phyloP scores from a whole-genome alignment of 2,113 vertebrate species.

The Fukomys damarensis region DNA sequence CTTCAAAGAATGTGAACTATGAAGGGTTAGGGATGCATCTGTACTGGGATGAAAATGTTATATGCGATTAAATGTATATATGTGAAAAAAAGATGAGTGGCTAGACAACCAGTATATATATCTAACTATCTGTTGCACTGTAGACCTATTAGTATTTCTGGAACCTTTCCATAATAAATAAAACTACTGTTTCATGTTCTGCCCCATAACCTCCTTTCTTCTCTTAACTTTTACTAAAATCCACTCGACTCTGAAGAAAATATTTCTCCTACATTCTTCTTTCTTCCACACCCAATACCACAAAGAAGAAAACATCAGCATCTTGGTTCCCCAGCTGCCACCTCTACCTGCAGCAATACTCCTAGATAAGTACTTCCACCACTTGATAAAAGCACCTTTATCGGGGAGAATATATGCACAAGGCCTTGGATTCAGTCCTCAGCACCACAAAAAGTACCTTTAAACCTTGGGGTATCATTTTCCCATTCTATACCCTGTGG shows the following conservation, averaged over 20 bases:
- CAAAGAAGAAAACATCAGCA: neutral
- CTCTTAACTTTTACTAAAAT: constrained; percentile 14
- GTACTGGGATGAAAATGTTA: neutral
- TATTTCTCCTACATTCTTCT: neutral
- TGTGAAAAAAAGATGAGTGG: neutral
- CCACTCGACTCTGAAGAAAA: neutral
- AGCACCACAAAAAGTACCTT: neutral
- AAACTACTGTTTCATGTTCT: neutral
- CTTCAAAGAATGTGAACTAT: neutral
- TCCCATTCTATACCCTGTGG: neutral
- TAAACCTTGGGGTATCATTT: neutral
- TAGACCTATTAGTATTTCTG: neutral
- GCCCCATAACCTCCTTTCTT: neutral
- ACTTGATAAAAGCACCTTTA: neutral
- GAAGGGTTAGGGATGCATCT: neutral
- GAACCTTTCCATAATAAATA: neutral
- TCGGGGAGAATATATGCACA: no score
- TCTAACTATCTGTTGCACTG: neutral
- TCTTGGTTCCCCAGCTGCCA: neutral
- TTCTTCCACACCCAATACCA: neutral
- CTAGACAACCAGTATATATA: neutral
- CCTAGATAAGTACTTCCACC: neutral
- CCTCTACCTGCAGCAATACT: neutral
- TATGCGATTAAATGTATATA: neutral
- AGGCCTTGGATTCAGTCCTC: neutral